Conservation (phyloP, 2,888 invertebrate genomes). For the Phragmatobia fuliginosa region DNA sequence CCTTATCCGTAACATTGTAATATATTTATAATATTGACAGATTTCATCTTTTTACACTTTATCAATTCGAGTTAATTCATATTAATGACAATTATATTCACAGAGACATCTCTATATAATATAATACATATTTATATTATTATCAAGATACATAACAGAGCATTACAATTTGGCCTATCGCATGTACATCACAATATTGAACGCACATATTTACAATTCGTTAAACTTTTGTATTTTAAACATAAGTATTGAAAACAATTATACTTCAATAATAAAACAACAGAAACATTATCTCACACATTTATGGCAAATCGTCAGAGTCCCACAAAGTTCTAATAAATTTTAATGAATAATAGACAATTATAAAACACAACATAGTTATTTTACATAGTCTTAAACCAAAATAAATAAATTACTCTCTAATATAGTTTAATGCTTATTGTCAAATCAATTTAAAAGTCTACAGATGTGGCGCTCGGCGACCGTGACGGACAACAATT, state of each 20-base stretch:
- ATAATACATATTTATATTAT: constrained; percentile 46
- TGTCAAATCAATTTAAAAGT: constrained; percentile 81
- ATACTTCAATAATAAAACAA: constrained; percentile 74
- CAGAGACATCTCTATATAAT: constrained; percentile 43
- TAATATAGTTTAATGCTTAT: constrained; percentile 81
- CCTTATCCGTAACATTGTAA: constrained; percentile 67
- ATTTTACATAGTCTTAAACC: constrained; percentile 84
- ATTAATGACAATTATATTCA: constrained; percentile 52
- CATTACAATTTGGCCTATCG: constrained; percentile 45
- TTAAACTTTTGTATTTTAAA: constrained; percentile 55
- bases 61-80: constrained; percentile 58
- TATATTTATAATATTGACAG: constrained; percentile 76
- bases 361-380: constrained; percentile 84
- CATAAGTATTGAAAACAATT: constrained; percentile 57
- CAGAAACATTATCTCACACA: constrained; percentile 82
- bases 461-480: constrained; percentile 55
- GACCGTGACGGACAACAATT: constrained; percentile 60
- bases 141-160: constrained; percentile 43
- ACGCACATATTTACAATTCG: constrained; percentile 74
- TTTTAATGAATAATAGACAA: constrained; percentile 76
- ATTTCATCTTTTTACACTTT: constrained; percentile 76
- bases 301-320: constrained; percentile 83
- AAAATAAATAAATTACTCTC: constrained; percentile 84
- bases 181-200: constrained; percentile 68
- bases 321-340: constrained; percentile 72